Base-by-base conservation (phyloP, 1,140 invertebrate species). In the Campodea augens region DNA sequence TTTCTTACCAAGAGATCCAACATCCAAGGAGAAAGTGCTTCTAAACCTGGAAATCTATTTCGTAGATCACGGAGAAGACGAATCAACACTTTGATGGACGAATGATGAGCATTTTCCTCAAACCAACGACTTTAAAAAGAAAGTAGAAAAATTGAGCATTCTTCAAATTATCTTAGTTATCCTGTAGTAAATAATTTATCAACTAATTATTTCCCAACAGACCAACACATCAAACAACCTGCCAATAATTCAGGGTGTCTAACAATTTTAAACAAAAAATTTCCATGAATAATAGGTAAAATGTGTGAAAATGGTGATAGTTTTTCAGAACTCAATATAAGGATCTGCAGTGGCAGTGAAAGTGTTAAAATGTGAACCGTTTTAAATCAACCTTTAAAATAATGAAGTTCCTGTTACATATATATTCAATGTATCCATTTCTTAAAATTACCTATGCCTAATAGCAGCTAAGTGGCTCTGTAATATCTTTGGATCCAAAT, bases 81-180 rank as follows among this genome's bases (percentile, higher is more conserved):
- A 51, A 98, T 93, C 0, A 98, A 63, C 12, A 92, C 85, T 70
- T 96, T 97, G 41, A 98, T 91, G 24, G 88, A 89, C 3, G 92
- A 93, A 63, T 97, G 90, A 60, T 89, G 89, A 4, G 89, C 91
- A 63, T 95, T 95, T 66, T 98, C 92, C 60, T 98, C 93, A 63
- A 98, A 97, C 92, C 93, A 98, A 3, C 90, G 75, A 25, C 85
- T 68, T 39, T n/a, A 55, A 55, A 39, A 49, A 21, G 36, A 49
- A 42, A 44, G n/a, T n/a, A n/a, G n/a, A n/a, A n/a, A n/a, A n/a
- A 25, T 19, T n/a, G 20, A 39, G 20, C 20, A 18, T n/a, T 36
- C 18, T 18, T 36, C 13, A 13, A 2, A 36, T 36, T n/a, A 36
- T 36, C 1, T 36, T 36, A n/a, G n/a, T n/a, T n/a, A n/a, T n/a